Base-by-base conservation (phyloP, 2,113 vertebrate genomes). In the Epinephelus lanceolatus region DNA sequence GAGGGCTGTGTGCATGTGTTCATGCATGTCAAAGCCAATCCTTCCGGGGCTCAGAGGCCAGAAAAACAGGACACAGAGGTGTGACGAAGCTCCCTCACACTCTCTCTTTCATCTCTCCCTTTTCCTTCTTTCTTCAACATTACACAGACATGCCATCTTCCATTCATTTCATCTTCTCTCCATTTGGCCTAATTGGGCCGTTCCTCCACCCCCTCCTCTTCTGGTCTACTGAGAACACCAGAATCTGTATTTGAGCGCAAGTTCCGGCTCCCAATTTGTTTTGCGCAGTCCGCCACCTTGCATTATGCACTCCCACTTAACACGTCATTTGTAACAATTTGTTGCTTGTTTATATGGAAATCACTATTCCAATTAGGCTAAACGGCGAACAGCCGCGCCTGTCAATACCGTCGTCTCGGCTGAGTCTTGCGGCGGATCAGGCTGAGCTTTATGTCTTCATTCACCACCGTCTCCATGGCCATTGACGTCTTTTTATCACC, bases 301-400 rank as follows among this genome's bases (percentile, higher is more conserved):
- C 76, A 76, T 93, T 86, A 81, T 84, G 63, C 6, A 6, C 40
- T 70, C 56, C 74, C 42, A 84, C 82, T 92, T 81, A 75, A 80
- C 78, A 76, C 17, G 9, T 76, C 76, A 92, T 94, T 91, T 92
- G 86, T 84, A 87, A 84, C 90, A 81, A 92, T 91, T 89, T 93
- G 89, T 84, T 78, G 73, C 78, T 81, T 91, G 83, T 91, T 91
- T 91, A 55, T 86, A 88, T 93, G 85, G 83, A 91, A 94, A 93
- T 93, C 83, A 68, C 79, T 76, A 27, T 67, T 57, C 80, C 83
- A 91, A 90, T 94, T 88, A 92, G 74, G 52, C 63, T 70, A 73
- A 82, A 80, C 33, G 18, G 81, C 77, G 66, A 76, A 74, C 62
- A 71, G 56, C 61, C 33, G 5, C 33, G 27, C 17, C 70, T 86